phyloP scores from a whole-genome alignment of 2,888 invertebrate genomes.

The Dasypogon diadema region DNA sequence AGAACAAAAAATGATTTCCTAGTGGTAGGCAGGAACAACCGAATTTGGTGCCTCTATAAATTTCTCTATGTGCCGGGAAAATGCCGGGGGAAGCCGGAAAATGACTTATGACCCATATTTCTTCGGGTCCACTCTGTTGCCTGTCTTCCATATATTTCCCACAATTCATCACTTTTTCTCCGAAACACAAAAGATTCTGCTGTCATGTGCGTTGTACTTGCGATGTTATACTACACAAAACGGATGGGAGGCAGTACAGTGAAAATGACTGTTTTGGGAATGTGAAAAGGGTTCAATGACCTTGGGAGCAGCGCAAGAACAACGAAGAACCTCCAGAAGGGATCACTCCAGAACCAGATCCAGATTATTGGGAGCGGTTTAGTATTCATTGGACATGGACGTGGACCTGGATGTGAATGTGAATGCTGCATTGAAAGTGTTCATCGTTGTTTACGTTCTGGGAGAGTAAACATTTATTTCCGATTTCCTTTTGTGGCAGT shows the following conservation, averaged over 20 bases:
- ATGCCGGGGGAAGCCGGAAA: slow-evolving; percentile 16
- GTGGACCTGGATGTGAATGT: neutral
- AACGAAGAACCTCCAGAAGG: neutral
- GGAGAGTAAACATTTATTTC: slow-evolving; percentile 40
- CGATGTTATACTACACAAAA: neutral
- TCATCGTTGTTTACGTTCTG: slow-evolving; percentile 15
- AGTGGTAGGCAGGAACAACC: neutral
- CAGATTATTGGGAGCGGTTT: slow-evolving; percentile 20
- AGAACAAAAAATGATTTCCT: slow-evolving; percentile 29
- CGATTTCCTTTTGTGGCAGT: slow-evolving; percentile 27
- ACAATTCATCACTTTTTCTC: slow-evolving; percentile 33
- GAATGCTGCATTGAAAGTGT: neutral
- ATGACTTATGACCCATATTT: slow-evolving; percentile 47
- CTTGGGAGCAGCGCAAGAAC: slow-evolving; percentile 21
- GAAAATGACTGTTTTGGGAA: neutral
- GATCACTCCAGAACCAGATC: slow-evolving; percentile 16
- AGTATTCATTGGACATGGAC: neutral
- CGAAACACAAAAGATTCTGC: neutral
- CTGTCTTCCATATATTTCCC: slow-evolving; percentile 36
- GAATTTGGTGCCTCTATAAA: slow-evolving; percentile 17
- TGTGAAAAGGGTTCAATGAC: slow-evolving; percentile 11
- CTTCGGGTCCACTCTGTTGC: slow-evolving; percentile 6
- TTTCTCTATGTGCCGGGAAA: slow-evolving; percentile 12
- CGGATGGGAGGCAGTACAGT: neutral
- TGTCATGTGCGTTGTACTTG: neutral